phyloP scores from a whole-genome alignment of 35 echinoderm and acorn worm species.

The Ptychodera flava region DNA sequence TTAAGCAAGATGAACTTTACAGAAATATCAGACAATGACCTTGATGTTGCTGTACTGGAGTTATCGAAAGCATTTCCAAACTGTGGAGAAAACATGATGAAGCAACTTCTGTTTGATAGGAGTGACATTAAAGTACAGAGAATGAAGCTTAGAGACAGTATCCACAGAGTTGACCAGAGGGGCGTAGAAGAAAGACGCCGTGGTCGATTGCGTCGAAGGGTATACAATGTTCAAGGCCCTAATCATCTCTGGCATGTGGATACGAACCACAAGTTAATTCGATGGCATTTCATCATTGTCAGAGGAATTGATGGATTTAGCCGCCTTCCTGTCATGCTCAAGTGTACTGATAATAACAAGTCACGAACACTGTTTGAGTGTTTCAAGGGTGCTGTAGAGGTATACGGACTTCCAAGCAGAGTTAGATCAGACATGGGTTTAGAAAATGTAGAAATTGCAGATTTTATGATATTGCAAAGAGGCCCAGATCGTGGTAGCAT shows the following conservation, averaged over 20 bases:
- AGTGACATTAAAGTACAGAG: neutral
- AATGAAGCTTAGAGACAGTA: neutral
- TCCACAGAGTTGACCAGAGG: neutral
- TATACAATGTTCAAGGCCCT: constrained; percentile 9
- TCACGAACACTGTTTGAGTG: neutral
- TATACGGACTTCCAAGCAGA: constrained; percentile 9
- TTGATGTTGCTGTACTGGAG: too few species aligned
- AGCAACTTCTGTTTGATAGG: too few species aligned
- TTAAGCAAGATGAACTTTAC: too few species aligned
- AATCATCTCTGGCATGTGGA: constrained; percentile 37
- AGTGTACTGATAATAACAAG: constrained; percentile 23
- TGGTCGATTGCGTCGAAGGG: constrained; percentile 5
- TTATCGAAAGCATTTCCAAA: too few species aligned
- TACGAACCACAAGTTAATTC: constrained; percentile 35
- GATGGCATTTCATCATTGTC: constrained; percentile 25
- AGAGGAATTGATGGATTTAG: constrained; percentile 56
- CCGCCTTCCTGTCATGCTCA: constrained; percentile 18
- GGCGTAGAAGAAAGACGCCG: constrained; percentile 6
- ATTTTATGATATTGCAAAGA: neutral
- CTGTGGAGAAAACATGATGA: too few species aligned
- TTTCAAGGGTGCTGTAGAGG: neutral
- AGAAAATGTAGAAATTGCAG: neutral
- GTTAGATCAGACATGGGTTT: too few species aligned
- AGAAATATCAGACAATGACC: too few species aligned
- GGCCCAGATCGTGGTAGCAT: neutral